phyloP scores from a whole-genome alignment of 2,797 vertebrate species.

The Diceros bicornis region DNA sequence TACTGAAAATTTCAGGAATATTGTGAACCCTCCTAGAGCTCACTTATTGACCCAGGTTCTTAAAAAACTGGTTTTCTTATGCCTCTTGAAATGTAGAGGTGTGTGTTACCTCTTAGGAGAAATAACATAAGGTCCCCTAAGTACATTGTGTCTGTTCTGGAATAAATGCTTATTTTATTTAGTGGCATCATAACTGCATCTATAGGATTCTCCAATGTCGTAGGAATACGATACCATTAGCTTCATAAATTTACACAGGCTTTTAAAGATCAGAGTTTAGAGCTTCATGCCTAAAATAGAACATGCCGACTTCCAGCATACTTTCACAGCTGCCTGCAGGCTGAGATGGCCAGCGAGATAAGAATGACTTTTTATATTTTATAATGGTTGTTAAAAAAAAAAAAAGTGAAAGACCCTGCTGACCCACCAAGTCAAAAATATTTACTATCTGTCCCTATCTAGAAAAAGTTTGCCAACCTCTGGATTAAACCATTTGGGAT shows the following conservation, averaged over 20 bases:
- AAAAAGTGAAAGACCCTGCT: not conserved
- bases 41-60: not conserved
- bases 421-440: slow-evolving; percentile 34
- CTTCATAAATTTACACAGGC: slow-evolving; percentile 16
- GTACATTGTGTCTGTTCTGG: slow-evolving; percentile 15
- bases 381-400: not conserved
- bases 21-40: not conserved
- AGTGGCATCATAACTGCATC: not conserved
- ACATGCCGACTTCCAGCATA: not conserved
- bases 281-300: slow-evolving; percentile 17
- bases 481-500: slow-evolving; percentile 41
- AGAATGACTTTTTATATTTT: slow-evolving; percentile 36
- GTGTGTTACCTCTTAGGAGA: not conserved
- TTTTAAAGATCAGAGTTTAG: slow-evolving; percentile 49
- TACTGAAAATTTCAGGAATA: slow-evolving; percentile 12
- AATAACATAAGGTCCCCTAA: not conserved
- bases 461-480: not conserved
- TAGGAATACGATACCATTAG: not conserved
- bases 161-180: slow-evolving; percentile 26
- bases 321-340: slow-evolving; percentile 23
- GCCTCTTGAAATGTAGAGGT: slow-evolving; percentile 1
- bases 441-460: not conserved
- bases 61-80: slow-evolving; percentile 9
- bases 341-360: not conserved
- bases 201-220: not conserved